phyloP scores from a whole-genome alignment of 2,888 invertebrate species.

The Nemurella pictetii region DNA sequence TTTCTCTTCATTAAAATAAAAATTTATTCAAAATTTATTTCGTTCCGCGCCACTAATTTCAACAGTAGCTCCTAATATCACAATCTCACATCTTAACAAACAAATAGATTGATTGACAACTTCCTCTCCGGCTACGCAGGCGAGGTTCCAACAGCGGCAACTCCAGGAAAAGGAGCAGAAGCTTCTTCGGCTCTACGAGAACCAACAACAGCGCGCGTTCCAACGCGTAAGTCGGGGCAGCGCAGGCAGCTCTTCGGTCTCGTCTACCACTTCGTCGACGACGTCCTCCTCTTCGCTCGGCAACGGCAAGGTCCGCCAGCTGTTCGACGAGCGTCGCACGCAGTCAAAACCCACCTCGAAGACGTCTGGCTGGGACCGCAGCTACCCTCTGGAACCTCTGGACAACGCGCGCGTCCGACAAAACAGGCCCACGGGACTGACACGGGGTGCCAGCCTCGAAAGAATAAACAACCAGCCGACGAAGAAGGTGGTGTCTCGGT shows the following conservation, averaged over 20 bases:
- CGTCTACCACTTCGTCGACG: slow-evolving; percentile 43
- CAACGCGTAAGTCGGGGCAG: slow-evolving; percentile 60
- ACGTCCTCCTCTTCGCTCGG: slow-evolving; percentile 44
- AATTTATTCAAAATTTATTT: not conserved
- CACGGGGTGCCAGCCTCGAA: slow-evolving; percentile 38
- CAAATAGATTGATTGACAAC: not conserved
- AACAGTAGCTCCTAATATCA: too few relatives aligned
- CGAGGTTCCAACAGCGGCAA: slow-evolving; percentile 80
- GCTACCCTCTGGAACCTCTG: slow-evolving; percentile 79
- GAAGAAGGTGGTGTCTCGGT: slow-evolving; percentile 32
- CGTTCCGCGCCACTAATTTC: not conserved
- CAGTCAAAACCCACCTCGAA: slow-evolving; percentile 48
- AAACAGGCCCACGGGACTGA: slow-evolving; percentile 12
- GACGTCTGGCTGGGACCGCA: slow-evolving; percentile 61
- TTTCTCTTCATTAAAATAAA: too few relatives aligned
- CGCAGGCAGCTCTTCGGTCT: slow-evolving; percentile 48
- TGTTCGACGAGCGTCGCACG: slow-evolving; percentile 78
- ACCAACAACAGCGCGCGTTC: slow-evolving; percentile 67
- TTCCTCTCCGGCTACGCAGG: slow-evolving; percentile 56
- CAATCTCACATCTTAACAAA: not conserved
- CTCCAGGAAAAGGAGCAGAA: slow-evolving; percentile 80
- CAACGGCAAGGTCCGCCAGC: slow-evolving; percentile 70
- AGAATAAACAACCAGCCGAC: slow-evolving; percentile 28
- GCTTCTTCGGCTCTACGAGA: slow-evolving; percentile 69
- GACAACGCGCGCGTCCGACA: slow-evolving; percentile 52